Conservation (phyloP, 2,888 invertebrate species). For the Galeopsomyia nigrocyanea region DNA sequence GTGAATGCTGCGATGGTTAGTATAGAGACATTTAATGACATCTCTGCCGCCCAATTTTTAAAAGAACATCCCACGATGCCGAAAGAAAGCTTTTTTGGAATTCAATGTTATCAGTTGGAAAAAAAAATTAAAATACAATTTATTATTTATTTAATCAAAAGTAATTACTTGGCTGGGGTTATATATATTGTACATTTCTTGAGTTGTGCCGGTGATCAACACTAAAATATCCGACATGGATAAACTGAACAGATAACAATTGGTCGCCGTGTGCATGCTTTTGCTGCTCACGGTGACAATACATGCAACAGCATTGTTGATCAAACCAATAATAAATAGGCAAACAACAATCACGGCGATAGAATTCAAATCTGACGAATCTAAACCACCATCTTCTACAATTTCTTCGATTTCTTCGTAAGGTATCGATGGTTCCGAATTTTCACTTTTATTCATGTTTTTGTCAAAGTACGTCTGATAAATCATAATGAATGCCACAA, state of each 20-base stretch:
- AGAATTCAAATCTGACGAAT: too few species aligned
- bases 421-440: too few species aligned
- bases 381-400: not conserved
- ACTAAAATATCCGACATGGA: slow-evolving; percentile 3
- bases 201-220: not conserved
- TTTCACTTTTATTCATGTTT: too few species aligned
- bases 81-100: too few species aligned
- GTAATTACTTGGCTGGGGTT: not conserved
- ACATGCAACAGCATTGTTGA: slow-evolving; percentile 3
- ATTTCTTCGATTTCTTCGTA: not conserved
- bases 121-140: not conserved
- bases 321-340: not conserved
- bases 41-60: not conserved
- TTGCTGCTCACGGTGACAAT: slow-evolving; percentile 8
- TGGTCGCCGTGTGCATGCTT: slow-evolving; percentile 4
- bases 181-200: not conserved
- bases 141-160: not conserved
- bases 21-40: slow-evolving; percentile 1
- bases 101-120: not conserved
- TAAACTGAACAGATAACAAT: slow-evolving; percentile 12
- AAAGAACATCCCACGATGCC: not conserved
- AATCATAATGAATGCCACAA: too few species aligned
- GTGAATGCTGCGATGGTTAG: slow-evolving; percentile 17
- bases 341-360: not conserved
- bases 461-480: too few species aligned